phyloP scores from a whole-genome alignment of 2,888 invertebrate species.

The Melinopterus prodromus region DNA sequence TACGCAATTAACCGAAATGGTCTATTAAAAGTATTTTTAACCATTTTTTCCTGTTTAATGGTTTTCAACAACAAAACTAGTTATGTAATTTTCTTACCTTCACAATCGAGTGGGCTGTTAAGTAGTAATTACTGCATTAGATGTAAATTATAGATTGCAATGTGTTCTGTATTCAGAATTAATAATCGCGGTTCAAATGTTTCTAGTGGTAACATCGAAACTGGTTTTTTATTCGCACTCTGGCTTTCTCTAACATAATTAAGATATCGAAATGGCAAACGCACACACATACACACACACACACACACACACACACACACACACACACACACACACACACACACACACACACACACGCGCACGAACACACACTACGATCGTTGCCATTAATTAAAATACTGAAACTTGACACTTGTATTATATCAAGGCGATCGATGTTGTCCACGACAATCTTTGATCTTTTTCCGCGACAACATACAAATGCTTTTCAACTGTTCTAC shows the following conservation, averaged over 20 bases:
- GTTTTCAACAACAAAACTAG: background rate
- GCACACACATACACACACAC: background rate
- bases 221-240: background rate
- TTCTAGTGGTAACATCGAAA: background rate
- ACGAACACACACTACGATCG: too few species aligned
- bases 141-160: background rate
- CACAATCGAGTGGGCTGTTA: background rate
- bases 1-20: background rate
- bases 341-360: too few species aligned
- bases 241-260: background rate
- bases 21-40: background rate
- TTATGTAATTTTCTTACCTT: background rate
- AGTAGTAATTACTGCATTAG: background rate
- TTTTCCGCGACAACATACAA: too few species aligned
- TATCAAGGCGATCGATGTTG: too few species aligned
- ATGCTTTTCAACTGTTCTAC: too few species aligned
- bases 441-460: too few species aligned
- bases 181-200: background rate
- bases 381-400: too few species aligned
- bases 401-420: too few species aligned
- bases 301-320: too few species aligned
- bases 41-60: background rate
- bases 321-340: background rate
- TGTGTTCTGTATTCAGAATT: background rate
- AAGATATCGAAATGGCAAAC: constrained; percentile 4